Evolutionary conservation across 2,888 invertebrate species (phyloP), one percentile per base, ranked within the genome.

Genomic region (Cheilosia impressa): DNA sequence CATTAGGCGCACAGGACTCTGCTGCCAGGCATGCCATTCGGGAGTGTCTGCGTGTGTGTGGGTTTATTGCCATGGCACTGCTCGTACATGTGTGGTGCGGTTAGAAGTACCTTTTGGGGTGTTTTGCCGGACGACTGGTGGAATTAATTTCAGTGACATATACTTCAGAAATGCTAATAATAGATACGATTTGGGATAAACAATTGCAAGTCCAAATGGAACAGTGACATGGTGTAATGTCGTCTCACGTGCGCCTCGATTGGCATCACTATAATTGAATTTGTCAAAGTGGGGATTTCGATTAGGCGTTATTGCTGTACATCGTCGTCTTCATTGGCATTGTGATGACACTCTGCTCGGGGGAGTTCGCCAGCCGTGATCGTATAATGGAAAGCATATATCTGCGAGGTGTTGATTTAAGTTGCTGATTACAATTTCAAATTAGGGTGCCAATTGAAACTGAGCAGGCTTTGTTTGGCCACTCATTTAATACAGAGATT

Each of bases 211-310:
- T 53, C 68, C 80, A 47, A 60, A 58, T 45, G 84, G 45, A 76
- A 66, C 50, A 47, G 57, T 66, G 34, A 58, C 50, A 85, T 63
- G 50, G 71, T 76, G 76, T 85, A 68, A 65, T 68, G 52, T 41
- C 17, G 60, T 66, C 58, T 47, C 80, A 85, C 85, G 85, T 85
- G 77, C 57, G 45, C 45, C 57, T 58, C 71, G 85, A 81, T 85
- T 81, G 71, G 76, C 81, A 85, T 85, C 85, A 76, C 45, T 62
- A 81, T 85, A 85, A 85, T 85, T 85, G 85, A 85, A 85, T 85
- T 81, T 81, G 62, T 62, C 72, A 76, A 85, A 85, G 71, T 68
- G 76, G 81, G 66, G 68, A 80, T 77, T 81, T 81, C 76, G 72
- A 81, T 85, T 81, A 81, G 62, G 62, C 76, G 68, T 85, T 85